Percentiles rank a stretch among this genome's conserved stretches.
Evolutionary conservation across 2,797 vertebrate genomes (phyloP).

Genomic region (Schizopygopsis pylzovi): DNA sequence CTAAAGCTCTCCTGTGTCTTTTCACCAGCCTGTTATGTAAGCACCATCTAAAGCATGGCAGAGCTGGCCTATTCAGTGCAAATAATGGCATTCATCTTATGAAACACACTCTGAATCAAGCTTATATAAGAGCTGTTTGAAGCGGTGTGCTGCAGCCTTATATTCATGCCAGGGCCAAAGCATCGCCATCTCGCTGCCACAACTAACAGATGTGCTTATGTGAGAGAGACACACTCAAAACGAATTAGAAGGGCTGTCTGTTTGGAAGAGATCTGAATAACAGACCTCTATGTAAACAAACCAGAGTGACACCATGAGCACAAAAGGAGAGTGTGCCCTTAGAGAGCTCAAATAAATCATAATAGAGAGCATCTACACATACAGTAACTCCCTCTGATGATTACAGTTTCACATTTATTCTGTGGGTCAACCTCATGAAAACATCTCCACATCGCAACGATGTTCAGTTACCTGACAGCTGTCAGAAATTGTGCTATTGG

Average conservation of each 20-base stretch:
- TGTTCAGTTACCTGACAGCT: no score
- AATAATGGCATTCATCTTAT: constrained; percentile 59
- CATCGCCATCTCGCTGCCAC: constrained; percentile 32
- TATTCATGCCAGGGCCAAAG: constrained; percentile 43
- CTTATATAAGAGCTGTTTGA: constrained; percentile 60
- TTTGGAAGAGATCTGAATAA: constrained; percentile 37
- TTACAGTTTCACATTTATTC: constrained; percentile 4
- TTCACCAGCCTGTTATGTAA: constrained; percentile 51
- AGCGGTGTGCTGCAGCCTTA: constrained; percentile 38
- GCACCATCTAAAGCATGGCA: constrained; percentile 32
- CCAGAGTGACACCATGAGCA: constrained; percentile 17
- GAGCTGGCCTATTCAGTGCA: constrained; percentile 43
- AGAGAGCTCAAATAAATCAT: not conserved
- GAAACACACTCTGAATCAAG: constrained; percentile 50
- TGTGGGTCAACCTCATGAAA: not conserved
- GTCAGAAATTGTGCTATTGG: no score
- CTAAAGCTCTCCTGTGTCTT: constrained; percentile 32
- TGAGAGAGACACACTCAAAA: constrained; percentile 24
- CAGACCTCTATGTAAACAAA: constrained; percentile 13
- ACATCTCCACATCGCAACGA: not conserved
- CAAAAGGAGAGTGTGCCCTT: constrained; percentile 1
- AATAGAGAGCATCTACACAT: not conserved
- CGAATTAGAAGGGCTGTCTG: constrained; percentile 17
- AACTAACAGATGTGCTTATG: constrained; percentile 45
- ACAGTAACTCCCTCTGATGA: constrained; percentile 6